Conservation (phyloP, 64 coral and sea anemone species). For the Montipora foliosa region DNA sequence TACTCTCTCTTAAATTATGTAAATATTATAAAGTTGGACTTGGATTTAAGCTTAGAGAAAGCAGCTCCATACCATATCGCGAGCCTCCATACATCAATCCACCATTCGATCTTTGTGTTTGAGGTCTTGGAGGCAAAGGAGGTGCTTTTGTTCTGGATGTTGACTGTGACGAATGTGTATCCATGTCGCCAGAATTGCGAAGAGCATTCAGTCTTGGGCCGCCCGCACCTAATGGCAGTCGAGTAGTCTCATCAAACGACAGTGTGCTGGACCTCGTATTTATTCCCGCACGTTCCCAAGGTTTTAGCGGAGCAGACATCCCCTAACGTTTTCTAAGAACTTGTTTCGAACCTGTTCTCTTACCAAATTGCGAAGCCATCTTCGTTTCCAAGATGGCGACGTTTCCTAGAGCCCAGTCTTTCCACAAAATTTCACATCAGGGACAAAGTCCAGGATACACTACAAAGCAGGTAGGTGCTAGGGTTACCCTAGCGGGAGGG, state of each 20-base stretch:
- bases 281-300: conserved; percentile 85
- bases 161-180: background rate
- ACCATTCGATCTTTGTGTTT: conserved; percentile 53
- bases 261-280: conserved; percentile 67
- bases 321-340: background rate
- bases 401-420: conserved; percentile 1
- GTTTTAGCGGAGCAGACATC: conserved; percentile 87
- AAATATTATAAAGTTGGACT: no score
- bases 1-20: no score
- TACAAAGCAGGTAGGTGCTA: no score
- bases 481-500: no score
- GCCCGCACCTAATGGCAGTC: conserved; percentile 22
- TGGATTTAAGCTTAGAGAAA: background rate
- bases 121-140: conserved; percentile 70
- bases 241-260: conserved; percentile 62
- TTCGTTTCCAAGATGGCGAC: conserved; percentile 3
- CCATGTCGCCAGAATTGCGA: background rate
- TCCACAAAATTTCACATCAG: no score
- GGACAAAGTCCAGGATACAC: no score
- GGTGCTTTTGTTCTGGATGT: conserved; percentile 50
- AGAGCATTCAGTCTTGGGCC: conserved; percentile 25
- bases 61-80: conserved; percentile 63
- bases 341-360: no score
- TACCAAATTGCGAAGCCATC: background rate
- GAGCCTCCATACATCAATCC: conserved; percentile 64